These are phyloP conservation scores for Gadopsis bispinosus DNA, from an alignment of 2,797 vertebrate species.

Conservation along the genomic window DNA sequence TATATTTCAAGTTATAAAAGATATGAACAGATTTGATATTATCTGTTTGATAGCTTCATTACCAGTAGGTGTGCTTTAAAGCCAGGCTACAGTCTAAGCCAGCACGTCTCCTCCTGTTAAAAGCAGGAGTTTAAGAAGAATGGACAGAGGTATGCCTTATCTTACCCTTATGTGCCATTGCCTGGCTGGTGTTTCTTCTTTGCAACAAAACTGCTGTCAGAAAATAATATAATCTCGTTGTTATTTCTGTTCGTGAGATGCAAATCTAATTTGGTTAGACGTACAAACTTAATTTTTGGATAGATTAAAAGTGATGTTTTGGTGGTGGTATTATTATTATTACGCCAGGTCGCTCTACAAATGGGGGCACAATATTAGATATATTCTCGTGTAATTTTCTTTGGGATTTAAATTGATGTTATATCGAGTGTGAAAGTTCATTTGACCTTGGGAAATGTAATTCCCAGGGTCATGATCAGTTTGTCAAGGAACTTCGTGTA, in stretches of 20 bases:
- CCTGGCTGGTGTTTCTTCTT: constrained; percentile 59
- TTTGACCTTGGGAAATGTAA: not conserved
- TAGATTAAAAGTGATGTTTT: not conserved
- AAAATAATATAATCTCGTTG: constrained; percentile 59
- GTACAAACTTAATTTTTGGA: not conserved
- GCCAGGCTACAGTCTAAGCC: constrained; percentile 58
- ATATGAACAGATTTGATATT: not conserved
- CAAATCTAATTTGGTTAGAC: constrained; percentile 1
- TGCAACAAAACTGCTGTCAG: constrained; percentile 67
- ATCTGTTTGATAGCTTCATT: not conserved
- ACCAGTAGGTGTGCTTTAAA: constrained; percentile 34
- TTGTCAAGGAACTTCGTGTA: not conserved
- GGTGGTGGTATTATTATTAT: not conserved
- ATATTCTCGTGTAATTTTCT: not conserved
- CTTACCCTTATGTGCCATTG: constrained; percentile 67
- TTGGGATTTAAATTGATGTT: not conserved
- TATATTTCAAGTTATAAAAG: not conserved
- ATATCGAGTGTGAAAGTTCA: not conserved
- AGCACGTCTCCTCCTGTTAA: constrained; percentile 43
- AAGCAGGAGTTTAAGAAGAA: constrained; percentile 53
- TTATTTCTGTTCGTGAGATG: constrained; percentile 28
- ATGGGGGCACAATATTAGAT: not conserved
- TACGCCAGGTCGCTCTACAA: not conserved
- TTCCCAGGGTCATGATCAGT: not conserved
- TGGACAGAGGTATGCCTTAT: constrained; percentile 44